These are phyloP conservation scores for Galaxias olidus DNA, from an alignment of 2,797 vertebrate species.

Conservation along the genomic window DNA sequence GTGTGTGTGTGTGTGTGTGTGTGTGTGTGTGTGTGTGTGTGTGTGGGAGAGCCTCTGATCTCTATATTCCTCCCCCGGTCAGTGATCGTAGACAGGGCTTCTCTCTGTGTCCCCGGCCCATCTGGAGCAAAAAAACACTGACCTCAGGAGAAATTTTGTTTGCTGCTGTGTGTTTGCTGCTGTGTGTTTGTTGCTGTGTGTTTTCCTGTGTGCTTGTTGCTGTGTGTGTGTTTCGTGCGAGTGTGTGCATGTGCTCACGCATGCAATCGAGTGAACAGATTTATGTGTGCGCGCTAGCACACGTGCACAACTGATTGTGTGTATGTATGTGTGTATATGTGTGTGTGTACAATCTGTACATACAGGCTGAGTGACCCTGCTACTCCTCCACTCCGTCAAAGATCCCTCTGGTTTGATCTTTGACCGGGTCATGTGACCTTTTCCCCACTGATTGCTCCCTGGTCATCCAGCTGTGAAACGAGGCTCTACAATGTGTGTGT, in stretches of 20 bases:
- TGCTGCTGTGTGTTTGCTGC: slow-evolving; percentile 10
- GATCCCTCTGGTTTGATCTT: slow-evolving; percentile 55
- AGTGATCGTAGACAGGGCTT: slow-evolving; percentile 10
- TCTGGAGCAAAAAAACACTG: slow-evolving; percentile 44
- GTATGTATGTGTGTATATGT: neutral
- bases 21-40: slow-evolving; percentile 13
- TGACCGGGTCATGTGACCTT: slow-evolving; percentile 60
- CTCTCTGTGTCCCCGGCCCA: slow-evolving; percentile 27
- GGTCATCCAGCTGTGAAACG: slow-evolving; percentile 64
- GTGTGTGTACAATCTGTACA: too few relatives aligned
- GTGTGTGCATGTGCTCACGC: neutral
- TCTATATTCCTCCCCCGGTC: neutral
- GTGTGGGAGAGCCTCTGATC: slow-evolving; percentile 5
- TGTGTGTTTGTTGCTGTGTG: slow-evolving; percentile 20
- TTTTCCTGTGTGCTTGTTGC: neutral
- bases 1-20: slow-evolving; percentile 12
- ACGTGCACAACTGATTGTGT: too few relatives aligned
- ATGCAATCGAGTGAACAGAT: too few relatives aligned
- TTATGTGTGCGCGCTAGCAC: too few relatives aligned
- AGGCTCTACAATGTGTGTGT: slow-evolving; percentile 9
- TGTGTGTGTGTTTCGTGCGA: neutral
- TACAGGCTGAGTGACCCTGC: slow-evolving; percentile 11
- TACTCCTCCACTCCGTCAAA: slow-evolving; percentile 35
- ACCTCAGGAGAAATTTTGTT: slow-evolving; percentile 28
- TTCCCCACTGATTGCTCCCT: slow-evolving; percentile 36